Conservation (phyloP, 2,888 invertebrate genomes). For the Orthosia gothica region DNA sequence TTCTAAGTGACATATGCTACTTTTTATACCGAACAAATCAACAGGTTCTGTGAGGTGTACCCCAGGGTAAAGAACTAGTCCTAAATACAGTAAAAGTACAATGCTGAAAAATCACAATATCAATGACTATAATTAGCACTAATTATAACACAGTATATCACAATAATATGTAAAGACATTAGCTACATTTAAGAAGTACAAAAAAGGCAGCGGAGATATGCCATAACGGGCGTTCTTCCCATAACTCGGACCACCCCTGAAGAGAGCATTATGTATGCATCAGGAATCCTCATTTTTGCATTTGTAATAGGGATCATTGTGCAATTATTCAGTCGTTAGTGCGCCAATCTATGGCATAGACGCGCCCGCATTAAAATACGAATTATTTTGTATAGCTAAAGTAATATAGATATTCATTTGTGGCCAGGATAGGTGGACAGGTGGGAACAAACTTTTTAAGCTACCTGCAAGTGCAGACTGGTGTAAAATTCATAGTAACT, state of each 20-base stretch:
- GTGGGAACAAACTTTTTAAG: not conserved
- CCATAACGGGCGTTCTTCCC: slow-evolving; percentile 29
- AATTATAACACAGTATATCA: not conserved
- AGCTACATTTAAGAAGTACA: not conserved
- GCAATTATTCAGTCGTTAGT: slow-evolving; percentile 90
- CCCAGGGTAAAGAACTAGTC: not conserved
- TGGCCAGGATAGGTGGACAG: not conserved
- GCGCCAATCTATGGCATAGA: slow-evolving; percentile 82
- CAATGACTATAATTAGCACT: not conserved
- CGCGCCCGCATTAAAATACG: slow-evolving; percentile 75
- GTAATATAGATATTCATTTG: slow-evolving; percentile 10
- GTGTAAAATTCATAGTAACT: not conserved
- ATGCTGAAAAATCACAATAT: not conserved
- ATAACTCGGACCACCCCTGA: slow-evolving; percentile 73
- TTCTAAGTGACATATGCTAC: too few species aligned
- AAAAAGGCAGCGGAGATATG: not conserved
- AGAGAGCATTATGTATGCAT: slow-evolving; percentile 86
- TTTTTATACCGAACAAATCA: too few species aligned
- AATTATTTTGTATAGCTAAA: slow-evolving; percentile 60
- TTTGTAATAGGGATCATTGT: slow-evolving; percentile 89
- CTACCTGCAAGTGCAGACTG: not conserved
- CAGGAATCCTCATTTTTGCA: slow-evolving; percentile 88
- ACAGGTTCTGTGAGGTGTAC: too few species aligned
- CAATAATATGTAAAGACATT: not conserved
- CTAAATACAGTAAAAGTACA: not conserved